Base-by-base conservation (phyloP, 92 coral and sea anemone genomes). In the Nematostella vectensis region DNA sequence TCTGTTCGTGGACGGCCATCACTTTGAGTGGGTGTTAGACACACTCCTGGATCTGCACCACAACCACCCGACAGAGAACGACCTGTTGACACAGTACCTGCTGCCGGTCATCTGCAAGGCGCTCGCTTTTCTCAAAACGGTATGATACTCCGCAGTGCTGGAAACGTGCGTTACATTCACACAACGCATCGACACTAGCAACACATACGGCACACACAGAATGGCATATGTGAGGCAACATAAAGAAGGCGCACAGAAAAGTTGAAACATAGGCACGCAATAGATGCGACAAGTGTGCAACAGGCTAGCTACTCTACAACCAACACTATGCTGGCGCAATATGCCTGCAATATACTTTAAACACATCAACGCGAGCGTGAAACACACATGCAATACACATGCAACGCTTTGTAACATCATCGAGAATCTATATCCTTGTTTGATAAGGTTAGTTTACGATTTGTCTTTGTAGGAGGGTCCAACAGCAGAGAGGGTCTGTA, bases 101-200 rank as follows among this genome's bases (percentile, higher is more conserved):
- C 59, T 89, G 20, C 95, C 95, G 4, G 80, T 94, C 50, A 76
- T 89, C 12, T 89, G 91, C 49, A 85, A 89, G 60, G 97, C 97
- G 0, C 59, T 70, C 51, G 95, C 97, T 1, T 83, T 85, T 77
- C 78, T 89, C 36, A 89, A 89, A 56, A 68, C 80, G 77, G 97
- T 89, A 67, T 39, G 94, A 10, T 45, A 15, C 42, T 36, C 42
- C 15, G n/a, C n/a, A n/a, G n/a, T n/a, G n/a, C n/a, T n/a, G n/a
- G n/a, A n/a, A n/a, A n/a, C n/a, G n/a, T 3, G 4, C 17, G 11
- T n/a, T 37, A 9, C n/a, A n/a, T 37, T 37, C 44, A 9, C 10
- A 37, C 11, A 37, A 10, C 44, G 44, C 44, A 37, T 10, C 11
- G 44, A 37, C n/a, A 9, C n/a, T n/a, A 37, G 11, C 44, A 37